Base-by-base conservation (phyloP, 2,888 invertebrate species). In the Melipona bicolor region DNA sequence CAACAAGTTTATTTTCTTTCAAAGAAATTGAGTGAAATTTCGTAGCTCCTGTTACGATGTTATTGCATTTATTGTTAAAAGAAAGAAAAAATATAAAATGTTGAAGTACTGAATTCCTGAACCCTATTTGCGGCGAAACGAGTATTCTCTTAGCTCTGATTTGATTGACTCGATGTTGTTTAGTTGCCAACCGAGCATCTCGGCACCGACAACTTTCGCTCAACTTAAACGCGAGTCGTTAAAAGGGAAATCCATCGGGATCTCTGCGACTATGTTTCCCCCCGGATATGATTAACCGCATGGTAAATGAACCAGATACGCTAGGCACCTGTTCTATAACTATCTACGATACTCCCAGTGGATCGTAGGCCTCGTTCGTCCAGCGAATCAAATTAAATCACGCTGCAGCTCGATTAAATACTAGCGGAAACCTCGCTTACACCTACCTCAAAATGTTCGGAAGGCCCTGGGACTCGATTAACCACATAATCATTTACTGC, bases 191-290 rank as follows among this genome's bases (percentile, higher is more conserved):
- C 56, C 19, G 43, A 32, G 69, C 56, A n/a, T 59, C 77, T 65
- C 62, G 75, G 70, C 67, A 54, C 61, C 62, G 65, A 19, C 43
- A 78, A 84, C 74, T 75, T 74, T 79, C 82, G 75, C 83, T 88
- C 84, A 85, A 87, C 87, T 89, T 77, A 71, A 84, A 76, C 77
- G 74, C 52, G 72, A 88, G 87, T 89, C 87, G 78, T 86, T 89
- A 87, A 89, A 79, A 85, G 79, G 79, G 77, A 85, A 84, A 79
- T 75, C 84, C 82, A 56, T 43, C 36, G 81, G 84, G 80, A 83
- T 84, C 56, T 84, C 56, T 72, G 27, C 32, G 73, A 43, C 72
- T 69, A 67, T 61, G 65, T 52, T 56, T 65, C 69, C 36, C 54
- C 68, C 65, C 79, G 80, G 79, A 69, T 83, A 80, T 88, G 84